Evolutionary conservation across 1,140 invertebrate genomes (phyloP).

Genomic region (Bombus difficillimus): DNA sequence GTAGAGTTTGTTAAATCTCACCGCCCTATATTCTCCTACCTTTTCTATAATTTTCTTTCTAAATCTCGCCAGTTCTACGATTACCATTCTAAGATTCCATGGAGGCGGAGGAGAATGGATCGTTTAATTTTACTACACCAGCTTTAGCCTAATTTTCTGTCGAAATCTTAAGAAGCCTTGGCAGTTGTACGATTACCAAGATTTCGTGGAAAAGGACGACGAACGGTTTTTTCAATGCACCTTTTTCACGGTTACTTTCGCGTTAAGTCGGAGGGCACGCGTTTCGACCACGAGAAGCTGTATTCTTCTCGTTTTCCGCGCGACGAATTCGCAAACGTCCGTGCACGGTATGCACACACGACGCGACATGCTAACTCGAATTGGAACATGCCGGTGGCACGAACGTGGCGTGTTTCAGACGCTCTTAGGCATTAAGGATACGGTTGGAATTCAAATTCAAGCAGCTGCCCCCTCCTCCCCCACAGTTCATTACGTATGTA

Average conservation of each 20-base stretch:
- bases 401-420: background rate
- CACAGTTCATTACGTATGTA: background rate
- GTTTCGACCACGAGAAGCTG: background rate
- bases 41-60: too few relatives aligned
- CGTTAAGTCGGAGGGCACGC: background rate
- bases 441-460: slow-evolving; percentile 10
- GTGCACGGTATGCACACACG: background rate
- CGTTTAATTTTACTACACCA: too few relatives aligned
- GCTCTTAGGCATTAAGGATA: background rate
- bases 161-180: background rate
- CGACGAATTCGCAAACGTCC: too few relatives aligned
- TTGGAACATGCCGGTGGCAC: background rate
- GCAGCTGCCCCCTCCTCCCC: background rate
- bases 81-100: background rate
- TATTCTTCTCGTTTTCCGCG: background rate
- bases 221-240: background rate
- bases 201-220: background rate
- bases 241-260: background rate
- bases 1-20: too few relatives aligned
- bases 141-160: background rate
- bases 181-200: too few relatives aligned
- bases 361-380: background rate
- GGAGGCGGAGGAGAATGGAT: too few relatives aligned
- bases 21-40: too few relatives aligned
- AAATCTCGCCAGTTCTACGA: background rate